Conservation (phyloP, 2,797 vertebrate species). For the Poeciliopsis gracilis region DNA sequence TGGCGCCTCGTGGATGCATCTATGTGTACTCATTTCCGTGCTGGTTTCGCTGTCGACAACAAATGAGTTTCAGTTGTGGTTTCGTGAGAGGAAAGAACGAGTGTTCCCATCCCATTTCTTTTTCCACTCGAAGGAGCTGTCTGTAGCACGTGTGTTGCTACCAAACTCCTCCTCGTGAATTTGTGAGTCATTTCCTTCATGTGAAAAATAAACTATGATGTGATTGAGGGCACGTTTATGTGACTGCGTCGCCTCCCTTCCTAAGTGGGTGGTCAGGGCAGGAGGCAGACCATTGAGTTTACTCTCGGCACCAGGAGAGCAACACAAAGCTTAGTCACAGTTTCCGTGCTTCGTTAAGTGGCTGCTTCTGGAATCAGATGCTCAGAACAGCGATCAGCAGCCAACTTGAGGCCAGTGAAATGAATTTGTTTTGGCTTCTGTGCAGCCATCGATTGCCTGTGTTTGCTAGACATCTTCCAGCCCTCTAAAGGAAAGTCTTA, state of each 20-base stretch:
- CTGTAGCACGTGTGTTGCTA: constrained; percentile 7
- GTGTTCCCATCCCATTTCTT: neutral
- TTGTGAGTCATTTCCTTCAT: constrained; percentile 45
- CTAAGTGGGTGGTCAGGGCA: constrained; percentile 65
- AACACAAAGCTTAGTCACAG: constrained; percentile 71
- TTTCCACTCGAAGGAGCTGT: neutral
- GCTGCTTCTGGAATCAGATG: constrained; percentile 73
- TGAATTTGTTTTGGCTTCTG: constrained; percentile 1
- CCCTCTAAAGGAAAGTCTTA: constrained; percentile 20
- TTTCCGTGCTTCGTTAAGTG: constrained; percentile 76
- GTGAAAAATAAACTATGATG: constrained; percentile 36
- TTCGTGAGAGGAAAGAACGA: neutral
- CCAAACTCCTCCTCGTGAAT: constrained; percentile 15
- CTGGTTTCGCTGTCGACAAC: constrained; percentile 25
- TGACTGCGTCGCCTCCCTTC: constrained; percentile 44
- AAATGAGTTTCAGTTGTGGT: constrained; percentile 20
- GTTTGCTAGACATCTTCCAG: constrained; percentile 14
- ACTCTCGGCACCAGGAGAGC: constrained; percentile 32
- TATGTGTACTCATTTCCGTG: constrained; percentile 17
- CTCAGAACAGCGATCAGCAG: neutral
- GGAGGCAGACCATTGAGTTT: constrained; percentile 54
- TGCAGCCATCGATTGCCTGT: constrained; percentile 11
- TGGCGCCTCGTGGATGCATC: constrained; percentile 2
- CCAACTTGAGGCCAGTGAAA: neutral
- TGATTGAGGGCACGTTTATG: constrained; percentile 35